These are phyloP conservation scores for Melanaphis sacchari DNA, from an alignment of 1,140 invertebrate genomes.

Conservation along the genomic window DNA sequence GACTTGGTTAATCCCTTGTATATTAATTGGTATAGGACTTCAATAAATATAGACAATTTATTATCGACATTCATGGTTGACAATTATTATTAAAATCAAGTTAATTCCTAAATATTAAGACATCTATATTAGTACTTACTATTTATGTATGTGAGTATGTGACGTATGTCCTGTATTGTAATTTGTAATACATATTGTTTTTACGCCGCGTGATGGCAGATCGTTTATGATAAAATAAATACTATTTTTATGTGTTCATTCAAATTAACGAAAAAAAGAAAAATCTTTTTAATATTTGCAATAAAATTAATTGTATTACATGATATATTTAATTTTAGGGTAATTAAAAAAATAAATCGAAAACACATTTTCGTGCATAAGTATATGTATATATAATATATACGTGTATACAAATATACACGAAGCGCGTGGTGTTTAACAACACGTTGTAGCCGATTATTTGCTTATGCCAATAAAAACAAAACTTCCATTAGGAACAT, in stretches of 20 bases:
- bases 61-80: no score
- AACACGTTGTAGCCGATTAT: background rate
- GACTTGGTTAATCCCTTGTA: no score
- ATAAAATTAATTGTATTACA: background rate
- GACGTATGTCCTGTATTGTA: no score
- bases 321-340: background rate
- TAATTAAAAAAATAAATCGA: background rate
- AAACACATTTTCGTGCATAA: background rate
- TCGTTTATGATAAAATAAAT: background rate
- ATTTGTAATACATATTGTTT: background rate
- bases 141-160: no score
- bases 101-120: no score
- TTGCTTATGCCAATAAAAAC: slow-evolving; percentile 18
- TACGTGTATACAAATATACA: background rate
- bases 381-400: background rate
- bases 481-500: slow-evolving; percentile 24
- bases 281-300: background rate
- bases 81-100: no score
- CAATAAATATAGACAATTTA: no score
- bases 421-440: background rate
- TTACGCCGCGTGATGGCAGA: background rate
- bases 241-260: background rate
- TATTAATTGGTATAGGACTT: no score
- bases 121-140: no score
- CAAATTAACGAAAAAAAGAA: background rate